Percentiles rank a stretch among this genome's conserved stretches.
These are phyloP conservation scores for Saguinus midas DNA, from an alignment of 2,113 vertebrate genomes.

Conservation along the genomic window DNA sequence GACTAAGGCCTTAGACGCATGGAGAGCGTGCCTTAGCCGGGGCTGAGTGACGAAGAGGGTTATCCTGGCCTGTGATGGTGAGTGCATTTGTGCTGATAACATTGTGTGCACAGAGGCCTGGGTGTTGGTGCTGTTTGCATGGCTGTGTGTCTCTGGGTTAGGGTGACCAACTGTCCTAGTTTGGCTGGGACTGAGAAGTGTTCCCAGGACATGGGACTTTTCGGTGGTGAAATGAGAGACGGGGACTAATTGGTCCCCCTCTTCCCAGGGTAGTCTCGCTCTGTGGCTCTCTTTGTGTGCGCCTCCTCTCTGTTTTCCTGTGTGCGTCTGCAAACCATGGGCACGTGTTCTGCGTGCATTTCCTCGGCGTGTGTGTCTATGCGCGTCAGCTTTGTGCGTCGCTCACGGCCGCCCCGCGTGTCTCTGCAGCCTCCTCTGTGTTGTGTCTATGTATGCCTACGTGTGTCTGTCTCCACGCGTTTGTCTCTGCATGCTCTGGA, in stretches of 20 bases:
- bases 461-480: background rate
- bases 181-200: background rate
- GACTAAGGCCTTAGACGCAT: no score
- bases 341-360: background rate
- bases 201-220: background rate
- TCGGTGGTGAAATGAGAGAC: background rate
- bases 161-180: background rate
- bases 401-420: fast-evolving
- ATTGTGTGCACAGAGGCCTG: background rate
- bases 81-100: background rate
- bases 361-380: no score
- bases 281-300: fast-evolving
- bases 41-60: constrained; percentile 22
- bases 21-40: background rate
- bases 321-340: background rate
- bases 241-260: fast-evolving
- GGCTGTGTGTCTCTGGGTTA: background rate
- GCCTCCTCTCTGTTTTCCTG: background rate
- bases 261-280: background rate
- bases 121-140: background rate
- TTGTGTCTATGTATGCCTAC: background rate
- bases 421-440: background rate
- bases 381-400: background rate
- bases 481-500: background rate
- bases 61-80: background rate